phyloP scores from a whole-genome alignment of 1,140 invertebrate species.

The Oryctes rhinoceros region DNA sequence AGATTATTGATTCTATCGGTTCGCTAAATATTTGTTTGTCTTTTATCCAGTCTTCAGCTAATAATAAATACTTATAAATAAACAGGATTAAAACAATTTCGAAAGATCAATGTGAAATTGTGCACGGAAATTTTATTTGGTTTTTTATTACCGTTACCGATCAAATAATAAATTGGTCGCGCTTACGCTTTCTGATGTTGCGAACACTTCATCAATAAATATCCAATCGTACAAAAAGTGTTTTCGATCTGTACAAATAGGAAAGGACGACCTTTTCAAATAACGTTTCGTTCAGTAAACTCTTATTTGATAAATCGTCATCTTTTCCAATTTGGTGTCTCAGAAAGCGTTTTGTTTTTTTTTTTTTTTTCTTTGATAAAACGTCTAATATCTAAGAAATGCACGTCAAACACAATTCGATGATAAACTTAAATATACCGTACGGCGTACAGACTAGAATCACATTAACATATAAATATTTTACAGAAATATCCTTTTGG shows the following conservation, averaged over 20 bases:
- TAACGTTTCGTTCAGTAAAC: not conserved
- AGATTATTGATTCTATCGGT: not conserved
- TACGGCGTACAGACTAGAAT: not conserved
- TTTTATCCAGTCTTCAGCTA: conserved; percentile 11
- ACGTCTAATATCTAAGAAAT: conserved; percentile 6
- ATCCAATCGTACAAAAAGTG: conserved; percentile 5
- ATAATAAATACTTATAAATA: conserved; percentile 22
- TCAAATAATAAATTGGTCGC: conserved; percentile 9
- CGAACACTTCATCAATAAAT: not conserved
- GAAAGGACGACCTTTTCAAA: not conserved
- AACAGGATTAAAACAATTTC: not conserved
- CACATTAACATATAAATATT: conserved; percentile 7
- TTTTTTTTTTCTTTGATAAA: no score
- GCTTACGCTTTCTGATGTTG: not conserved
- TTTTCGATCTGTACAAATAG: not conserved
- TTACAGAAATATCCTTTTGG: conserved; percentile 1
- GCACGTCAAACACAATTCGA: not conserved
- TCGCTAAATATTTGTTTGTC: conserved; percentile 2
- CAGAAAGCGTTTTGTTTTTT: not conserved
- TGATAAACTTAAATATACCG: not conserved
- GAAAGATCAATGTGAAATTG: not conserved
- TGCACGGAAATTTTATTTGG: not conserved
- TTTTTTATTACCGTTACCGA: not conserved
- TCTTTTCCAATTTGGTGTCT: not conserved
- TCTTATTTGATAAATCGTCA: not conserved